Conservation (phyloP, 1,140 invertebrate species). For the Pachyrhynchus sulphureomaculatus region DNA sequence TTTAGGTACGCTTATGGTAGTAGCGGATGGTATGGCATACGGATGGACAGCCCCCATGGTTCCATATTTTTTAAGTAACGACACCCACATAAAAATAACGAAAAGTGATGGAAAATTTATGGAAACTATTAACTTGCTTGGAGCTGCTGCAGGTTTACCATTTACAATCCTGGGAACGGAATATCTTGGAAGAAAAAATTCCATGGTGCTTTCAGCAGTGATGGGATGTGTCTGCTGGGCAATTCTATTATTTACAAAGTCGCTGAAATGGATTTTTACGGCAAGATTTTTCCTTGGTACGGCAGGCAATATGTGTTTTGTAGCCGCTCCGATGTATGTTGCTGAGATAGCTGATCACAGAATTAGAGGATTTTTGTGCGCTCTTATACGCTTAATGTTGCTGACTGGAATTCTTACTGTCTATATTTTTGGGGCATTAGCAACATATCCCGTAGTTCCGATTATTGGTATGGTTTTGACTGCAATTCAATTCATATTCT, state of each 20-base stretch:
- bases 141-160: too few relatives aligned
- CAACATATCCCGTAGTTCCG: constrained; percentile 31
- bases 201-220: constrained; percentile 57
- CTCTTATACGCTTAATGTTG: constrained; percentile 44
- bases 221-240: constrained; percentile 65
- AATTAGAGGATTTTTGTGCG: constrained; percentile 41
- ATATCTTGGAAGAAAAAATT: too few relatives aligned
- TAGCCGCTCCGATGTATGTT: too few relatives aligned
- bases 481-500: too few relatives aligned
- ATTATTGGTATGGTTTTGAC: constrained; percentile 38
- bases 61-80: constrained; percentile 51
- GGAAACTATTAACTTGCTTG: too few relatives aligned
- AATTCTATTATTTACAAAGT: constrained; percentile 58
- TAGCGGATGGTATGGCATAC: too few relatives aligned
- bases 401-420: constrained; percentile 42
- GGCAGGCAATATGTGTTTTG: constrained; percentile 40
- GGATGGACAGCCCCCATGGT: too few relatives aligned
- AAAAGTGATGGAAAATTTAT: too few relatives aligned
- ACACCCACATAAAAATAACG: constrained; percentile 44
- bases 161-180: too few relatives aligned
- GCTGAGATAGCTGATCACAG: constrained; percentile 46
- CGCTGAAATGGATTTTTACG: too few relatives aligned
- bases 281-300: constrained; percentile 45
- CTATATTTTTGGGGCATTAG: constrained; percentile 39
- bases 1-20: constrained; percentile 44